Percentiles rank a stretch among this genome's conserved stretches.
These are phyloP conservation scores for Drosophila fulvimacula DNA, from an alignment of 2,888 invertebrate species.

Conservation along the genomic window DNA sequence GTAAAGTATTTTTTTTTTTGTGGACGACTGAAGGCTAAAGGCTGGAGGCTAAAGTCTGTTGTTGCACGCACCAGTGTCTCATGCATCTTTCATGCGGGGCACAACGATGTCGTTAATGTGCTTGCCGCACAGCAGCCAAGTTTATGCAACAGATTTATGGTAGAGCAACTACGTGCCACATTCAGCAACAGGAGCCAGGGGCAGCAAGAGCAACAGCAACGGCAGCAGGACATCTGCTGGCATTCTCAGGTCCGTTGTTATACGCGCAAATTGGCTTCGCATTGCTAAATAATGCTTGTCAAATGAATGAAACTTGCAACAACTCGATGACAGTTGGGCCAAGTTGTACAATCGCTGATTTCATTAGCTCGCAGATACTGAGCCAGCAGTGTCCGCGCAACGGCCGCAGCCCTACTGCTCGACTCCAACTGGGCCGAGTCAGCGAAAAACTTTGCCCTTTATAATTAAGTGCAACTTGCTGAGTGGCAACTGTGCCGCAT, in stretches of 20 bases:
- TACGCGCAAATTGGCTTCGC: constrained; percentile 49
- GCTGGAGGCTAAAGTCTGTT: constrained; percentile 35
- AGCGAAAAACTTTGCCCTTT: constrained; percentile 38
- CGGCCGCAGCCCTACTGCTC: neutral
- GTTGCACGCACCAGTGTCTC: constrained; percentile 49
- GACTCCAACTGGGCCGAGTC: neutral
- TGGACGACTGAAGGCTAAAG: neutral
- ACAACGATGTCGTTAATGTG: constrained; percentile 63
- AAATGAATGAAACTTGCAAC: constrained; percentile 44
- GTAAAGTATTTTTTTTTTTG: constrained; percentile 64
- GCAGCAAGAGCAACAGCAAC: neutral
- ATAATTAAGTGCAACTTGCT: constrained; percentile 59
- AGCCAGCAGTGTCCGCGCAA: neutral
- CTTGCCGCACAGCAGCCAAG: constrained; percentile 40
- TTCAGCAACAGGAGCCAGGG: constrained; percentile 15
- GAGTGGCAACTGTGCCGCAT: constrained; percentile 31
- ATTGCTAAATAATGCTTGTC: constrained; percentile 47
- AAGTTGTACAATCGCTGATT: constrained; percentile 31
- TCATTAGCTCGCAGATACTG: constrained; percentile 24
- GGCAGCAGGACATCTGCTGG: constrained; percentile 42
- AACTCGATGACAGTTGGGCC: constrained; percentile 33
- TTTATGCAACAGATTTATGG: constrained; percentile 79
- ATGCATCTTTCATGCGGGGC: constrained; percentile 74
- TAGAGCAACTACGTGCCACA: constrained; percentile 62
- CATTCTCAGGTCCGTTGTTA: constrained; percentile 48